Evolutionary conservation across 23 tunicate species (phyloP).

Genomic region (Halocynthia aurantium): DNA sequence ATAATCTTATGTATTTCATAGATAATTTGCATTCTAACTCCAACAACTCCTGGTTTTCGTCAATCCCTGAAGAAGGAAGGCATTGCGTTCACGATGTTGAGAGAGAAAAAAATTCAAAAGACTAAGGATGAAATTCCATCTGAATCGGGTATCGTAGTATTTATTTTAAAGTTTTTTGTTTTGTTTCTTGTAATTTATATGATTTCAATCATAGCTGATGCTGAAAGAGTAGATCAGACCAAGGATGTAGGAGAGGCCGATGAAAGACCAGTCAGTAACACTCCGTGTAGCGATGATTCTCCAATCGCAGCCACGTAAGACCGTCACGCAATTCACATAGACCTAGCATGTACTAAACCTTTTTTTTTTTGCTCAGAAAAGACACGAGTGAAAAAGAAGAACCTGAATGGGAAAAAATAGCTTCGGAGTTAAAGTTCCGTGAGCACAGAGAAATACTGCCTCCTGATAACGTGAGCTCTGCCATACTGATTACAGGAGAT

Average conservation of each 20-base stretch:
- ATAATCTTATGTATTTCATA: too few species aligned
- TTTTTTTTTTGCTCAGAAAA: too few species aligned
- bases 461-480: not conserved
- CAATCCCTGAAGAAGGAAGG: constrained; percentile 53
- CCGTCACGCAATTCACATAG: too few species aligned
- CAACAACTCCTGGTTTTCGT: constrained; percentile 74
- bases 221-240: too few species aligned
- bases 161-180: too few species aligned
- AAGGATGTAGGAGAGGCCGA: not conserved
- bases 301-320: too few species aligned
- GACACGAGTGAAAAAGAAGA: constrained; percentile 6
- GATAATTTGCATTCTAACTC: constrained; percentile 55
- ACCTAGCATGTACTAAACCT: too few species aligned
- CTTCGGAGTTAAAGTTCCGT: constrained; percentile 33
- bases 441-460: constrained; percentile 1
- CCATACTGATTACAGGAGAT: constrained; percentile 27
- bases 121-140: not conserved
- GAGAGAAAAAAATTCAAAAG: not conserved
- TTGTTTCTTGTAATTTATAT: too few species aligned
- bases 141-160: too few species aligned
- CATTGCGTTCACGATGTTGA: constrained; percentile 28
- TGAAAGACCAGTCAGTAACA: not conserved
- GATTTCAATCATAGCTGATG: too few species aligned
- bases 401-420: constrained; percentile 32
- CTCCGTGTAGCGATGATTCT: too few species aligned